phyloP scores from a whole-genome alignment of 2,797 vertebrate species.

The Etheostoma perlongum region DNA sequence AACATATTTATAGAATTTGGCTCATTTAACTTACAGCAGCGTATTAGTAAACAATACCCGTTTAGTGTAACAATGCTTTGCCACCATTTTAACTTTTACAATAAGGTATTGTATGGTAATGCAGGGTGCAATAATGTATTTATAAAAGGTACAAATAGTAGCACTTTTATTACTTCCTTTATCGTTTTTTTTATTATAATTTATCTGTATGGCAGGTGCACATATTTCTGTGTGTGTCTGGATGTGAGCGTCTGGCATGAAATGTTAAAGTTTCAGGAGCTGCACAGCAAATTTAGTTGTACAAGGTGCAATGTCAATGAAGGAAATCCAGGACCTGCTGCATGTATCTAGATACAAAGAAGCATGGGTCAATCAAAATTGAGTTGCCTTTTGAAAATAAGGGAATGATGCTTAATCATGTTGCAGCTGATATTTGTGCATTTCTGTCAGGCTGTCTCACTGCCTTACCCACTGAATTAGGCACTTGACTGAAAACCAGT shows the following conservation, averaged over 20 bases:
- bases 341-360: slow-evolving; percentile 63
- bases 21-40: neutral
- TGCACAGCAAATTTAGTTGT: no score
- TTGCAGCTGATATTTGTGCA: slow-evolving; percentile 46
- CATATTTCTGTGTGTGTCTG: no score
- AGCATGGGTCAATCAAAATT: slow-evolving; percentile 59
- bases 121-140: no score
- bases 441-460: slow-evolving; percentile 52
- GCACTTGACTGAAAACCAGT: slow-evolving; percentile 58
- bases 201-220: no score
- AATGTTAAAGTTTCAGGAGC: no score
- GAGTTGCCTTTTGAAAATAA: slow-evolving; percentile 64
- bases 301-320: no score
- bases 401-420: slow-evolving; percentile 50
- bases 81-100: neutral
- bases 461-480: slow-evolving; percentile 52
- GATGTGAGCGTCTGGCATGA: no score
- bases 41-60: neutral
- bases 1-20: neutral
- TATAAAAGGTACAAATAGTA: no score
- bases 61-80: neutral
- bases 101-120: no score
- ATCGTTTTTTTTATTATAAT: no score
- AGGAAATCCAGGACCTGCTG: slow-evolving; percentile 27
- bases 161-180: no score